Evolutionary conservation across 2,797 vertebrate species (phyloP).

Genomic region (Todus mexicanus): DNA sequence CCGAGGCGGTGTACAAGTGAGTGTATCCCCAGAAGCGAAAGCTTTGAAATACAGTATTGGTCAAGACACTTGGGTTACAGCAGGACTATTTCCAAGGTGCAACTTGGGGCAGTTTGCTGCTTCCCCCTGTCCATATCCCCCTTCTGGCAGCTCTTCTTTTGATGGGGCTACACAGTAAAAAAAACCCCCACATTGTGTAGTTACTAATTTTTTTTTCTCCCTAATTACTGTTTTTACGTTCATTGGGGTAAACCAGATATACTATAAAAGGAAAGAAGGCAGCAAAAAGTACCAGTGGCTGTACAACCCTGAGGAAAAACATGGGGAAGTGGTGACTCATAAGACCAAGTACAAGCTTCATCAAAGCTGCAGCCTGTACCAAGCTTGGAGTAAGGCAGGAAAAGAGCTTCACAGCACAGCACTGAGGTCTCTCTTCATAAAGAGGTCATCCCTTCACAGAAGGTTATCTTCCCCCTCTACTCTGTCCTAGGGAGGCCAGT

Average conservation of each 20-base stretch:
- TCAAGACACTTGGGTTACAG: background rate
- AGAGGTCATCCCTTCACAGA: background rate
- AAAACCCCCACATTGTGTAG: no score
- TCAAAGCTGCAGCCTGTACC: no score
- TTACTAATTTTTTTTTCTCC: background rate
- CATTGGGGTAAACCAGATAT: background rate
- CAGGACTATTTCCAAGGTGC: background rate
- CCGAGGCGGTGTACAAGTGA: background rate
- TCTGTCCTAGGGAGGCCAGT: background rate
- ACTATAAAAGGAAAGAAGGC: background rate
- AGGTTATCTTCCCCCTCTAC: background rate
- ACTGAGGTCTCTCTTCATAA: background rate
- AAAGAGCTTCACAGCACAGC: background rate
- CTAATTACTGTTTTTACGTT: background rate
- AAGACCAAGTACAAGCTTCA: background rate
- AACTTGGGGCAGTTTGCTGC: background rate
- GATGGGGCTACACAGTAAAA: background rate
- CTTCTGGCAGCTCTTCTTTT: background rate
- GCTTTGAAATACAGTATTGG: background rate
- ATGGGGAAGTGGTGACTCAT: background rate
- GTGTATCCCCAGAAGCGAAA: background rate
- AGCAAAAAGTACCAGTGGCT: background rate
- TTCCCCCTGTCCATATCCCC: no score
- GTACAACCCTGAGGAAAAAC: background rate
- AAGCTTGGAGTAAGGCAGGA: background rate